Evolutionary conservation across 2,888 invertebrate species (phyloP).

Genomic region (Xanthorhoe designata): DNA sequence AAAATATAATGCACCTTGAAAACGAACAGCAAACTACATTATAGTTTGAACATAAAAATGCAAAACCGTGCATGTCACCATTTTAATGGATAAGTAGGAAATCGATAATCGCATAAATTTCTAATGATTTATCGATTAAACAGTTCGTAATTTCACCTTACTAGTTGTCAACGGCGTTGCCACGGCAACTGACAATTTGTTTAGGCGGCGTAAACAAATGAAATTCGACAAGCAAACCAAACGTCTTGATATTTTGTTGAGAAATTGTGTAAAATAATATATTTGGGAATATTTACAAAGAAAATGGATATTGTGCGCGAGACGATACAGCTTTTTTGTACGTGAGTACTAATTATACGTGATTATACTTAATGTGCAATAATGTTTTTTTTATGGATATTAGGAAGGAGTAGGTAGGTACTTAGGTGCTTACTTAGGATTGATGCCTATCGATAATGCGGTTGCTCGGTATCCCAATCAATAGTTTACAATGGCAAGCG

Average conservation of each 20-base stretch:
- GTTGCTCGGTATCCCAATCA: slow-evolving; percentile 59
- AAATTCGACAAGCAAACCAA: slow-evolving; percentile 67
- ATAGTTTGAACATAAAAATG: neutral
- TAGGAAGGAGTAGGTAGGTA: neutral
- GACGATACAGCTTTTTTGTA: slow-evolving; percentile 53
- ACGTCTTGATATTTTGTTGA: slow-evolving; percentile 57
- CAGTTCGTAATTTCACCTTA: slow-evolving; percentile 52
- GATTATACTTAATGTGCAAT: no score
- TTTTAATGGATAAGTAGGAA: slow-evolving; percentile 12
- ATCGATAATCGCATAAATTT: slow-evolving; percentile 46
- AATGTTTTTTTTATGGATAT: neutral
- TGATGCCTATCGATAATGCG: slow-evolving; percentile 55
- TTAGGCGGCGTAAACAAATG: slow-evolving; percentile 81
- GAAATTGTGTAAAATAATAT: slow-evolving; percentile 39
- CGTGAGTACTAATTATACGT: slow-evolving; percentile 56
- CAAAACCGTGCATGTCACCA: neutral
- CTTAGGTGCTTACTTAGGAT: slow-evolving; percentile 17
- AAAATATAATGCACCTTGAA: neutral
- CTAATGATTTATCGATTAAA: slow-evolving; percentile 64
- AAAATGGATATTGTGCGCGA: slow-evolving; percentile 62
- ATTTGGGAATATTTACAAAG: slow-evolving; percentile 47
- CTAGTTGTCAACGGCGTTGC: slow-evolving; percentile 70
- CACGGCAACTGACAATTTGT: slow-evolving; percentile 72
- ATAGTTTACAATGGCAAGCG: slow-evolving; percentile 71
- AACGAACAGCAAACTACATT: neutral